These are phyloP conservation scores for Callipepla squamata DNA, from an alignment of 2,113 vertebrate species.

Conservation along the genomic window DNA sequence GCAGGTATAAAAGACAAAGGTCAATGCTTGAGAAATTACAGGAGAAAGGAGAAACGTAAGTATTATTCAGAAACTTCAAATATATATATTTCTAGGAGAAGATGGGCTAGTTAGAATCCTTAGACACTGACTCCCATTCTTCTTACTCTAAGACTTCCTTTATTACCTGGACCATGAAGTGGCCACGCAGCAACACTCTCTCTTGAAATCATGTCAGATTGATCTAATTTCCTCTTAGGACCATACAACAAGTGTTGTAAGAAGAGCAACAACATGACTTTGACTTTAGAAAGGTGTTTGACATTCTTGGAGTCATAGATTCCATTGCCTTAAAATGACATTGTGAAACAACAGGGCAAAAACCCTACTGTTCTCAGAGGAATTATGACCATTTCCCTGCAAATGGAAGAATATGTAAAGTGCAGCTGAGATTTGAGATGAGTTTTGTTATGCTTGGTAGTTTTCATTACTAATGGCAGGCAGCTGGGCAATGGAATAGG, in stretches of 20 bases:
- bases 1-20: background rate
- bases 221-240: background rate
- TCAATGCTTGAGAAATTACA: background rate
- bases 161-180: background rate
- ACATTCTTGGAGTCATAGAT: background rate
- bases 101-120: background rate
- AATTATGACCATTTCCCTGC: background rate
- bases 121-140: background rate
- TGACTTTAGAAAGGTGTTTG: background rate
- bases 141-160: background rate
- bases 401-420: background rate
- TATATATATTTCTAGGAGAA: background rate
- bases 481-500: background rate
- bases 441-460: background rate
- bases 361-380: background rate
- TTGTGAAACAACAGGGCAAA: background rate
- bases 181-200: accelerated
- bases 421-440: background rate
- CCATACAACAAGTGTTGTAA: background rate
- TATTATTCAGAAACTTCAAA: background rate
- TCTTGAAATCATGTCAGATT: background rate
- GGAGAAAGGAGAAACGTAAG: background rate
- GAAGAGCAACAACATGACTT: background rate
- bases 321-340: background rate
- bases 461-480: background rate